Percentiles rank a stretch among this genome's conserved stretches.
Evolutionary conservation across 2,113 vertebrate species (phyloP).

Genomic region (Cyanoderma ruficeps): DNA sequence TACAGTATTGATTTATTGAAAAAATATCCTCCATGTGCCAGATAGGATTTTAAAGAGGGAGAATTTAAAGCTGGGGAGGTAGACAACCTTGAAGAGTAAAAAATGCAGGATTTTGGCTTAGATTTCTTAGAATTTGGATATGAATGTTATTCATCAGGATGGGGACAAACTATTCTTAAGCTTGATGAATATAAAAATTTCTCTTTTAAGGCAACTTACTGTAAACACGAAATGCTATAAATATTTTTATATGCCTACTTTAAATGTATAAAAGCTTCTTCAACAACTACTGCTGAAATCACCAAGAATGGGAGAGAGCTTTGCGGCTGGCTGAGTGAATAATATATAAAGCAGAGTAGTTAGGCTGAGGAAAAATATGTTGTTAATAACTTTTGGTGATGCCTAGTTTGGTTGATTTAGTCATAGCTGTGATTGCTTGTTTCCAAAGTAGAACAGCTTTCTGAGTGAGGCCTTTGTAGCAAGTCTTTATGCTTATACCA

Average conservation of each 20-base stretch:
- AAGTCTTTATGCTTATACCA: background rate
- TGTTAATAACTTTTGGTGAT: background rate
- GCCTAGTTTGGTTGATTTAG: background rate
- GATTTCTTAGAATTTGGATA: background rate
- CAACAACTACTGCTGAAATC: background rate
- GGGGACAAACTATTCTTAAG: background rate
- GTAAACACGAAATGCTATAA: background rate
- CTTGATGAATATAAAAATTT: background rate
- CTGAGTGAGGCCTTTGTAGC: background rate
- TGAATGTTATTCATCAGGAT: background rate
- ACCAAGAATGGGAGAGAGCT: background rate
- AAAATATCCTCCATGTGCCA: background rate
- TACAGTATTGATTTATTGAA: slow-evolving; percentile 15
- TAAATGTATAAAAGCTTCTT: background rate
- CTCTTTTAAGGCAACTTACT: background rate
- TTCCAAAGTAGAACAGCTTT: background rate
- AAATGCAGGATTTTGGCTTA: background rate
- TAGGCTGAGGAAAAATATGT: background rate
- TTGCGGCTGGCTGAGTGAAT: background rate
- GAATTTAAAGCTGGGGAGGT: background rate
- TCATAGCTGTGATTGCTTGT: background rate
- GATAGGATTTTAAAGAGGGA: background rate
- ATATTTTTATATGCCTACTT: background rate
- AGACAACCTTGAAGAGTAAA: background rate
- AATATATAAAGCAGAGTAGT: background rate